Base-by-base conservation (phyloP, 2,888 invertebrate genomes). In the Melanostoma scalare region DNA sequence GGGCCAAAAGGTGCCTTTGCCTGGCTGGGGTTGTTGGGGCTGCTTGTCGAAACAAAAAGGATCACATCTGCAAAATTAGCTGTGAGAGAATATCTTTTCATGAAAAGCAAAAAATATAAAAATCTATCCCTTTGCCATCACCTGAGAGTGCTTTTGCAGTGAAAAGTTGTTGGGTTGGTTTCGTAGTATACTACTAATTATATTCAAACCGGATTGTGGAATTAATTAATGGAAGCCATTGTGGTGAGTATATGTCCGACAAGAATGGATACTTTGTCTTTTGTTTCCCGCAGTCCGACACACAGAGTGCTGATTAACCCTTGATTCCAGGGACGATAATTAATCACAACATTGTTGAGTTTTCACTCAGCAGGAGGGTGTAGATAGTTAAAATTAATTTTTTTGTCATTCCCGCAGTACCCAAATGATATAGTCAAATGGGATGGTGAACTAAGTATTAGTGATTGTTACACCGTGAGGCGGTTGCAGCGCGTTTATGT, bases 211-310 rank as follows among this genome's bases (percentile, higher is more conserved):
- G 68, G 69, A 56, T 61, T 74, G 52, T 65, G 58, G 63, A 78
- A 63, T 78, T 73, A 78, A 77, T 82, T 82, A 82, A 82, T 78
- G 52, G 31, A 73, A 74, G 52, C 6, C 78, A 69, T 78, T 77
- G 73, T 63, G 78, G 50, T 58, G 65, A 78, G 63, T 78, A 53
- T 77, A 53, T 77, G 77, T 77, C 58, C 44, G 58, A 82, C 69
- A 53, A 58, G 69, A 82, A 65, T 65, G 69, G 65, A 44, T 69
- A 53, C 78, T 82, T 58, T 65, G 63, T 76, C 63, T 73, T 73
- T 68, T 77, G 77, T 73, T 73, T n/a, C 4, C 46, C 6, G 0
- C 31, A 20, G 8, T 30, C 31, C 58, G 31, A 9, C n/a, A 52
- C n/a, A 6, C n/a, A 31, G 9, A 50, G 55, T 67, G 56, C 20